A percentile compares a stretch with the other conserved stretches of the same genome.
phyloP scores from a whole-genome alignment of 2,113 vertebrate genomes.

The Hyla sarda region DNA sequence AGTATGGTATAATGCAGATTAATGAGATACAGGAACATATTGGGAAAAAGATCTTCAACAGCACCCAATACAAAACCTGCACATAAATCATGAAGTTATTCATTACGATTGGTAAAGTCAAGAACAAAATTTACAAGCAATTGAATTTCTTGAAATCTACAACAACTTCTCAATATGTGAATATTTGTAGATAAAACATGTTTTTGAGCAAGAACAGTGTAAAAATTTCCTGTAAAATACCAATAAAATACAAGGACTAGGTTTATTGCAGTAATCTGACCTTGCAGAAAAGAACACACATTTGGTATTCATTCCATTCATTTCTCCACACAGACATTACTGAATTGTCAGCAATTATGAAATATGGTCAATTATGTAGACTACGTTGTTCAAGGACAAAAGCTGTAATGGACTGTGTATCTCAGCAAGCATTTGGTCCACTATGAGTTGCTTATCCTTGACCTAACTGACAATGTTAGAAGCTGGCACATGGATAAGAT shows the following conservation, averaged over 20 bases:
- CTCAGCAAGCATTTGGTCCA: conserved; percentile 39
- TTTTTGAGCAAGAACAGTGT: no score
- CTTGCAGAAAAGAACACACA: conserved; percentile 49
- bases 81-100: no score
- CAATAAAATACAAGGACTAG: conserved; percentile 18
- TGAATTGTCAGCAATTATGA: conserved; percentile 60
- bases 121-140: not conserved
- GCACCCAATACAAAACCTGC: not conserved
- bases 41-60: not conserved
- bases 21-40: no score
- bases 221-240: not conserved
- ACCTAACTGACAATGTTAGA: conserved; percentile 35
- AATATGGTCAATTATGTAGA: conserved; percentile 58
- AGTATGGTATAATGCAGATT: no score
- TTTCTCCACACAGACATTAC: conserved; percentile 45
- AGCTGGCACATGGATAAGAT: no score
- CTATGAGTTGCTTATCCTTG: conserved; percentile 52
- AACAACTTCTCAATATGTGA: not conserved
- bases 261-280: conserved; percentile 43
- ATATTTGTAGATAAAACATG: not conserved
- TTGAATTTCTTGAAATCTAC: no score
- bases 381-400: conserved; percentile 55
- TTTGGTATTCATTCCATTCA: conserved; percentile 54
- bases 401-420: conserved; percentile 44
- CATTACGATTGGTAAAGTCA: no score